Conservation (phyloP, 2,888 invertebrate species). For the Machimus atricapillus region DNA sequence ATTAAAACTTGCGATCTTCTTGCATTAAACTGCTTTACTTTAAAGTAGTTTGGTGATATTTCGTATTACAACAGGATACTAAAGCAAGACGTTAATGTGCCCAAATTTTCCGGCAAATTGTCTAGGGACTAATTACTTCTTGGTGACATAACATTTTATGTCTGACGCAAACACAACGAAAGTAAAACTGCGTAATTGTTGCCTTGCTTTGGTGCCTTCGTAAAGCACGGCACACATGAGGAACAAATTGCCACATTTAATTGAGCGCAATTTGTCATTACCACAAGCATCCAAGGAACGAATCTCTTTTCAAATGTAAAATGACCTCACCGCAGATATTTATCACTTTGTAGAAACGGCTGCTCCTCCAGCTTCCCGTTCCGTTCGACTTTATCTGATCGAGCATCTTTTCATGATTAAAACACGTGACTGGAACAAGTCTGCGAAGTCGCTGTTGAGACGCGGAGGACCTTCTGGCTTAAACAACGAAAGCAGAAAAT, state of each 20-base stretch:
- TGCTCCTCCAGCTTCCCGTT: neutral
- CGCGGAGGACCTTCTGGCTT: neutral
- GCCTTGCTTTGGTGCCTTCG: neutral
- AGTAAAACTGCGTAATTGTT: neutral
- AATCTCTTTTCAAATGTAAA: neutral
- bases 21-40: no score
- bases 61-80: no score
- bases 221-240: neutral
- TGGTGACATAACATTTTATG: neutral
- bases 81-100: no score
- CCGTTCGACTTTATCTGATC: neutral
- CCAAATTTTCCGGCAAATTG: neutral
- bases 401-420: neutral
- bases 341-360: neutral
- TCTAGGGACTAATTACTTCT: neutral
- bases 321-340: constrained; percentile 30
- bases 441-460: neutral
- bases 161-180: neutral
- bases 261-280: constrained; percentile 11
- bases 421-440: constrained; percentile 8
- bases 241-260: neutral
- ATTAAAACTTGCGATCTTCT: no score
- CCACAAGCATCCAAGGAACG: neutral
- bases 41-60: no score
- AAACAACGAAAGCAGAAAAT: neutral